These are phyloP conservation scores for Anguilla rostrata DNA, from an alignment of 2,113 vertebrate genomes.

Conservation along the genomic window DNA sequence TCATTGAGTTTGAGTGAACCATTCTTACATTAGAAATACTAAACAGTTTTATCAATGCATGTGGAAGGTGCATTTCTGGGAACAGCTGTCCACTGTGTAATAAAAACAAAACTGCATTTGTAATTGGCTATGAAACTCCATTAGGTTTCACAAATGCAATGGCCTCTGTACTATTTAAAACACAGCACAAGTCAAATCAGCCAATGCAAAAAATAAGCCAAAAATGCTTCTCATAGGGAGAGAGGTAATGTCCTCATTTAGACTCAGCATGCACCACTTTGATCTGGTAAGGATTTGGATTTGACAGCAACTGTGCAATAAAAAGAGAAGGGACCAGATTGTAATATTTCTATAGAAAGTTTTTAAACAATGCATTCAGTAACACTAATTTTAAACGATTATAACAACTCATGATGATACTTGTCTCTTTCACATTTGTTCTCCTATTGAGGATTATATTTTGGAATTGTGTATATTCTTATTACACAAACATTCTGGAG, in stretches of 20 bases:
- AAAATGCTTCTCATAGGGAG: neutral
- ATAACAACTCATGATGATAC: neutral
- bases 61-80: neutral
- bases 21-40: neutral
- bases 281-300: too few relatives aligned
- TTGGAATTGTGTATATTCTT: neutral
- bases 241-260: neutral
- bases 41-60: neutral
- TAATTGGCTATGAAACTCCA: neutral
- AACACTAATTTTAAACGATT: neutral
- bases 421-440: neutral
- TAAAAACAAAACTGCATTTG: neutral
- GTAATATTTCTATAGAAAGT: too few relatives aligned
- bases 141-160: neutral
- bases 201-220: neutral
- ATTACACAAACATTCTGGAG: neutral
- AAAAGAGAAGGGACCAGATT: too few relatives aligned
- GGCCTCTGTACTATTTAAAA: neutral
- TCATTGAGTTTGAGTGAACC: neutral
- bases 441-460: neutral
- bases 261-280: neutral
- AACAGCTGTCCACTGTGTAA: neutral
- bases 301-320: too few relatives aligned
- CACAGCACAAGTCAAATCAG: neutral
- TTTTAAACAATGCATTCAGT: too few relatives aligned